Conservation (phyloP, 2,888 invertebrate genomes). For the Coleophora deauratella region DNA sequence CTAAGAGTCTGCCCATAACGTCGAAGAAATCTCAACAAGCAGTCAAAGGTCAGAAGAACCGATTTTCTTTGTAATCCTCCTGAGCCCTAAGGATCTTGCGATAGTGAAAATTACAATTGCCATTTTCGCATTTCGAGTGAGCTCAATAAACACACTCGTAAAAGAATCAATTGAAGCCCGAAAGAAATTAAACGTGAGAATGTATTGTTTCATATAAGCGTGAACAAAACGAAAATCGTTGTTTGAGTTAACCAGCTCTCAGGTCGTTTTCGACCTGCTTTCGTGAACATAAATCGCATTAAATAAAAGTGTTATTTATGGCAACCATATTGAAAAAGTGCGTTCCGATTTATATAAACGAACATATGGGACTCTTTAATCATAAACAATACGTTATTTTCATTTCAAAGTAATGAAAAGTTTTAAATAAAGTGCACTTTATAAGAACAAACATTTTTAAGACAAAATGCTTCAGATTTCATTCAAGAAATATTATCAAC, state of each 20-base stretch:
- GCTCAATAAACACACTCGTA: slow-evolving; percentile 72
- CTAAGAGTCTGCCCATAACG: too few species aligned
- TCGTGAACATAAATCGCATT: slow-evolving; percentile 63
- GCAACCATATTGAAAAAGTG: slow-evolving; percentile 52
- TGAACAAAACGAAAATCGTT: slow-evolving; percentile 63
- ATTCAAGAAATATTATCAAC: too few species aligned
- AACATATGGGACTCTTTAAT: slow-evolving; percentile 23
- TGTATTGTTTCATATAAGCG: slow-evolving; percentile 70
- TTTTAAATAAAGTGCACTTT: slow-evolving; percentile 14
- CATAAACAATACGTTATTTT: slow-evolving; percentile 35
- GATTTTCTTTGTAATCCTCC: not conserved
- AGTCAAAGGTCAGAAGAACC: too few species aligned
- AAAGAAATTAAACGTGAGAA: slow-evolving; percentile 74
- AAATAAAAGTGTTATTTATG: slow-evolving; percentile 64
- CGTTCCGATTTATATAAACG: slow-evolving; percentile 22
- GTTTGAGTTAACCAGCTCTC: slow-evolving; percentile 65
- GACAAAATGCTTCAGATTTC: too few species aligned
- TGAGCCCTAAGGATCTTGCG: slow-evolving; percentile 4
- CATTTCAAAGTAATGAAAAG: slow-evolving; percentile 23
- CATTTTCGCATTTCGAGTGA: slow-evolving; percentile 59
- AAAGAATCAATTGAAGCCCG: slow-evolving; percentile 68
- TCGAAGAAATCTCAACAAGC: too few species aligned
- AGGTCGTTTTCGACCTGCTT: slow-evolving; percentile 69
- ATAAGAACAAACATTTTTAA: not conserved
- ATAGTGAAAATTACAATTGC: slow-evolving; percentile 49